Conservation (phyloP, 2,797 vertebrate species). For the Paedocypris micromegethes region DNA sequence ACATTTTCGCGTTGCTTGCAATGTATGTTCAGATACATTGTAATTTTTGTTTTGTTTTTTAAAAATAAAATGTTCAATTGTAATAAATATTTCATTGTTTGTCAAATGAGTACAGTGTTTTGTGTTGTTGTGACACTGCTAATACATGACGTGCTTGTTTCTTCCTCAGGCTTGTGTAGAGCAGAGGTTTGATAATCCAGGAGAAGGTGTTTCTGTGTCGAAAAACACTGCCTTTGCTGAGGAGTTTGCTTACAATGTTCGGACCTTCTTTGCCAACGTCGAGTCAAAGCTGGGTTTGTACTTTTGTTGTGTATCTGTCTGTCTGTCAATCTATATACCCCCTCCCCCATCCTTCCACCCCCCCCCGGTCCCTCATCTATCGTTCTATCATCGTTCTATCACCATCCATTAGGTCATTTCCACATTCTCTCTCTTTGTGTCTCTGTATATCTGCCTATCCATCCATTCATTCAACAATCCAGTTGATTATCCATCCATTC, state of each 20-base stretch:
- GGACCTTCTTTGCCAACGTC: slow-evolving; percentile 83
- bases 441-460: too few species aligned
- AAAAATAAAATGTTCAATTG: too few species aligned
- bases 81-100: too few species aligned
- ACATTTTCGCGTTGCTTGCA: too few species aligned
- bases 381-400: too few species aligned
- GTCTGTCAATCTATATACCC: too few species aligned
- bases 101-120: neutral
- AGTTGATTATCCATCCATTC: too few species aligned
- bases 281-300: slow-evolving; percentile 91
- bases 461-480: too few species aligned
- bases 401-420: too few species aligned
- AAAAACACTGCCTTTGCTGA: slow-evolving; percentile 94
- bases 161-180: slow-evolving; percentile 84
- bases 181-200: slow-evolving; percentile 88
- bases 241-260: slow-evolving; percentile 89
- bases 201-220: slow-evolving; percentile 81
- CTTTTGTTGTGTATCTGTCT: neutral
- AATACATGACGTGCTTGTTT: slow-evolving; percentile 11
- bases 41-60: neutral
- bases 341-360: too few species aligned
- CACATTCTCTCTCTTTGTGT: too few species aligned
- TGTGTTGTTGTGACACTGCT: neutral
- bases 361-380: too few species aligned
- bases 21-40: neutral